phyloP scores from a whole-genome alignment of 2,797 vertebrate species.

The Crypturellus tataupa region DNA sequence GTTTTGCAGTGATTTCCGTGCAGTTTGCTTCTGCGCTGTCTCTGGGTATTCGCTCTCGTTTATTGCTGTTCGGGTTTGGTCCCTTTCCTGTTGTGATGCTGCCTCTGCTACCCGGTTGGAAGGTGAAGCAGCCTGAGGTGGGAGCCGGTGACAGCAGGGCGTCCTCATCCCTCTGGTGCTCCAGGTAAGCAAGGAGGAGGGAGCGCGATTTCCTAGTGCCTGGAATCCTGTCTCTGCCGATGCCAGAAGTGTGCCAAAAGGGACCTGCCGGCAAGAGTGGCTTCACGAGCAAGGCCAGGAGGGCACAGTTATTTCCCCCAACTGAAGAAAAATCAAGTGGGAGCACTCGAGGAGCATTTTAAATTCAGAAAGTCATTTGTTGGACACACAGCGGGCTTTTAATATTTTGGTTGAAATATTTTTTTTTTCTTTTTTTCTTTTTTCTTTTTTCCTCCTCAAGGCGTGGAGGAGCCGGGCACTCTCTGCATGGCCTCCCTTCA shows the following conservation, averaged over 20 bases:
- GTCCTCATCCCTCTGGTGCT: not conserved
- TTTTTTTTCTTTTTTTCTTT: too few species aligned
- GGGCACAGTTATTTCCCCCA: not conserved
- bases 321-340: not conserved
- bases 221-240: not conserved
- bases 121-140: not conserved
- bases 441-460: not conserved
- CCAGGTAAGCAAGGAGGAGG: not conserved
- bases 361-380: not conserved
- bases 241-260: not conserved
- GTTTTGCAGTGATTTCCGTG: not conserved
- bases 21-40: conserved; percentile 27
- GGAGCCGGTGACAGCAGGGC: not conserved
- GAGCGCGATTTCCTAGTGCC: not conserved
- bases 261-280: not conserved
- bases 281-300: not conserved
- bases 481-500: not conserved
- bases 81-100: not conserved
- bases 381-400: not conserved
- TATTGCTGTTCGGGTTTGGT: not conserved
- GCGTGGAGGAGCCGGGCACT: not conserved
- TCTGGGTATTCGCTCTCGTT: conserved; percentile 35
- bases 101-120: not conserved
- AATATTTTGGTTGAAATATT: too few species aligned
- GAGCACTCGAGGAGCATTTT: not conserved